Conservation (phyloP, 2,888 invertebrate genomes). For the Trileptium ribeirensis region DNA sequence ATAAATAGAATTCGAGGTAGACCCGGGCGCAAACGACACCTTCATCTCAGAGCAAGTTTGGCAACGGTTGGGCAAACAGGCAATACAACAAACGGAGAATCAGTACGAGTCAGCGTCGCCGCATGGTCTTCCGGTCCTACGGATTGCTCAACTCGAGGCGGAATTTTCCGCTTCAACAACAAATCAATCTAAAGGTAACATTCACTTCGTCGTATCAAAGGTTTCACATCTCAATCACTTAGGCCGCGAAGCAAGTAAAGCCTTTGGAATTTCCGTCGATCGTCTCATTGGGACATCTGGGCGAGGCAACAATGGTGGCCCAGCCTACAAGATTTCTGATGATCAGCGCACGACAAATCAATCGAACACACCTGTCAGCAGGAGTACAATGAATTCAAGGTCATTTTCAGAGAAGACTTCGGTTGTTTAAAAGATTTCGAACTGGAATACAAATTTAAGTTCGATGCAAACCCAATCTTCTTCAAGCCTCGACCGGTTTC, state of each 20-base stretch:
- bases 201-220: not conserved
- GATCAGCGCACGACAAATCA: too few relatives aligned
- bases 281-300: too few relatives aligned
- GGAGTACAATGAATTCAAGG: not conserved
- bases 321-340: not conserved
- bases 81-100: too few relatives aligned
- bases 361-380: too few relatives aligned
- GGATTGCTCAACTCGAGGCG: too few relatives aligned
- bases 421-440: not conserved
- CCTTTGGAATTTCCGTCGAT: not conserved
- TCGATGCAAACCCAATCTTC: not conserved
- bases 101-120: too few relatives aligned
- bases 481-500: not conserved
- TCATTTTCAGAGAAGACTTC: not conserved
- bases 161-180: too few relatives aligned
- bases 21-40: conserved; percentile 21
- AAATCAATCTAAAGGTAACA: too few relatives aligned
- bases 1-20: conserved; percentile 19
- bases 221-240: not conserved
- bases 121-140: too few relatives aligned
- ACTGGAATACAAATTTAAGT: not conserved
- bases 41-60: conserved; percentile 16
- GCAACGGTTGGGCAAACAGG: not conserved
- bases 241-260: not conserved
- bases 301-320: too few relatives aligned